A percentile compares a stretch with the other conserved stretches of the same genome.
Conservation (phyloP, 2,888 invertebrate genomes). For the Empis livida region DNA sequence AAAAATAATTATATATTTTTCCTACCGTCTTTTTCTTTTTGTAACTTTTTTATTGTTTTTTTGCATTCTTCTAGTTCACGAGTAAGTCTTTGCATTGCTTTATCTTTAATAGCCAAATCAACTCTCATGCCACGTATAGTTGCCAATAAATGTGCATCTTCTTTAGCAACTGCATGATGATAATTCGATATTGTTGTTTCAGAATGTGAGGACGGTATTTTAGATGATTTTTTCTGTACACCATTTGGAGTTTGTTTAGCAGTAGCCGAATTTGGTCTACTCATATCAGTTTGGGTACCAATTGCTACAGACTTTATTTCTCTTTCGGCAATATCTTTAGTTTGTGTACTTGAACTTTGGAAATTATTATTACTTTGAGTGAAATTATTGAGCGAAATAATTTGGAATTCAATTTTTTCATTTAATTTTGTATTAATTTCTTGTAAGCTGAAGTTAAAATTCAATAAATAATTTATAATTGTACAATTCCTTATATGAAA, state of each 20-base stretch:
- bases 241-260: neutral
- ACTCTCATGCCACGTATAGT: constrained; percentile 66
- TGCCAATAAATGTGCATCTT: constrained; percentile 63
- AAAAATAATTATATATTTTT: neutral
- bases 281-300: constrained; percentile 40
- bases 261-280: constrained; percentile 23
- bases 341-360: constrained; percentile 27
- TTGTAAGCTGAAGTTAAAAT: constrained; percentile 24
- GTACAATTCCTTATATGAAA: constrained; percentile 1
- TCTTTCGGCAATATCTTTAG: constrained; percentile 25
- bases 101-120: constrained; percentile 61
- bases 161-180: constrained; percentile 40
- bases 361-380: constrained; percentile 4
- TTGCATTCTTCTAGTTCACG: constrained; percentile 63
- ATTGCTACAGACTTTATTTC: constrained; percentile 33
- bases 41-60: constrained; percentile 60
- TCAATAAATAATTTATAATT: neutral
- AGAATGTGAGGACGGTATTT: constrained; percentile 42
- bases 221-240: constrained; percentile 17
- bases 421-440: constrained; percentile 41
- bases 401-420: constrained; percentile 39
- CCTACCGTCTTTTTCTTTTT: constrained; percentile 59
- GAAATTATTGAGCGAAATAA: constrained; percentile 28
- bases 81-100: constrained; percentile 54
- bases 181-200: constrained; percentile 34